These are phyloP conservation scores for Glossophaga mutica DNA, from an alignment of 2,797 vertebrate species.

Conservation along the genomic window DNA sequence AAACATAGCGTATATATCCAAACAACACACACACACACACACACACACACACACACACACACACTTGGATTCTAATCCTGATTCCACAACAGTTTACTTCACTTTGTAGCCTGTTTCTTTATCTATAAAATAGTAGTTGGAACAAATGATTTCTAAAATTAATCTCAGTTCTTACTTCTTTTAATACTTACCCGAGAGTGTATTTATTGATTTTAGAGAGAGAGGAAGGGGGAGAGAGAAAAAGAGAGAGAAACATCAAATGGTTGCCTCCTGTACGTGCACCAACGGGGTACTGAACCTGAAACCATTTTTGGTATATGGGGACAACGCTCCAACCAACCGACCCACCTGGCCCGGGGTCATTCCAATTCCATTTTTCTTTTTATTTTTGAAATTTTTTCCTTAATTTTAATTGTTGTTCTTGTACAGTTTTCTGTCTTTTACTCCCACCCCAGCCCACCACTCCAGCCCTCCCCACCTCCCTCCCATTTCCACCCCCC, in stretches of 20 bases:
- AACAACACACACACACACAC: not conserved
- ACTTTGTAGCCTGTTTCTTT: not conserved
- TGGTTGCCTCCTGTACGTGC: not conserved
- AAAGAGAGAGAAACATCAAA: not conserved
- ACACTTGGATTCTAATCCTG: not conserved
- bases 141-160: constrained; percentile 31
- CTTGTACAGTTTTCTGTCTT: no score
- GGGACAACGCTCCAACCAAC: no score
- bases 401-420: no score
- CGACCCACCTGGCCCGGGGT: no score
- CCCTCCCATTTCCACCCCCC: no score
- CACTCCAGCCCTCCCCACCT: no score
- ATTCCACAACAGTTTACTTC: not conserved
- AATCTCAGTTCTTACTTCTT: not conserved
- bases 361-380: not conserved
- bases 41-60: not conserved
- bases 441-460: no score
- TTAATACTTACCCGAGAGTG: not conserved
- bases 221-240: not conserved
- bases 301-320: no score
- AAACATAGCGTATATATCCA: not conserved
- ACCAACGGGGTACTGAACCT: no score
- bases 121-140: not conserved
- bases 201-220: not conserved
- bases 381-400: no score